Conservation (phyloP, 2,888 invertebrate genomes). For the Cerceris ruficornis region DNA sequence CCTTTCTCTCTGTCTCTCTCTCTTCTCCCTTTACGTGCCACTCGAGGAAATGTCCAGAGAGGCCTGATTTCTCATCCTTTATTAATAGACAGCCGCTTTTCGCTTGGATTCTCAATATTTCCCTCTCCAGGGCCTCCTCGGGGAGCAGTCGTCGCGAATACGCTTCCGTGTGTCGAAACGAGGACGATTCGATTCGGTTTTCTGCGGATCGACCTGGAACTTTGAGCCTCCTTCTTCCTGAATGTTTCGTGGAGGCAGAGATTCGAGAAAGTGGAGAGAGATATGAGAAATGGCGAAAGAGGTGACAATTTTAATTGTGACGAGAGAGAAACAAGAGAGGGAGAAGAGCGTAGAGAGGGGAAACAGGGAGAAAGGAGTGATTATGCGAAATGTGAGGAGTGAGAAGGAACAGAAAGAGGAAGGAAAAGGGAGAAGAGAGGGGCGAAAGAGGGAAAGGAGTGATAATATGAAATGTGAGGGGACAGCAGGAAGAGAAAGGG, state of each 20-base stretch:
- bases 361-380: too few species aligned
- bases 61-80: slow-evolving; percentile 6
- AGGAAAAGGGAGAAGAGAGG: too few species aligned
- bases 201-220: slow-evolving; percentile 13
- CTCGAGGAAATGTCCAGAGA: not conserved
- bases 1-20: not conserved
- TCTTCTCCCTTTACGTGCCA: not conserved
- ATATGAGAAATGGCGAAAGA: too few species aligned
- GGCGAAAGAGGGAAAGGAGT: too few species aligned
- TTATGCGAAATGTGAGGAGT: too few species aligned
- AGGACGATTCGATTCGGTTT: slow-evolving; percentile 36
- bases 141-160: not conserved
- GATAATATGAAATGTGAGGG: too few species aligned
- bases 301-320: too few species aligned
- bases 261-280: not conserved
- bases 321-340: too few species aligned
- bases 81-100: slow-evolving; percentile 37
- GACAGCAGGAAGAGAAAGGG: too few species aligned
- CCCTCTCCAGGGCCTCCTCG: not conserved
- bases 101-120: slow-evolving; percentile 26
- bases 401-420: too few species aligned
- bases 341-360: too few species aligned
- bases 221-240: not conserved
- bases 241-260: slow-evolving; percentile 11
- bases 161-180: not conserved